These are phyloP conservation scores for Sinonovacula constricta DNA, from an alignment of 1,140 invertebrate species.

Conservation along the genomic window DNA sequence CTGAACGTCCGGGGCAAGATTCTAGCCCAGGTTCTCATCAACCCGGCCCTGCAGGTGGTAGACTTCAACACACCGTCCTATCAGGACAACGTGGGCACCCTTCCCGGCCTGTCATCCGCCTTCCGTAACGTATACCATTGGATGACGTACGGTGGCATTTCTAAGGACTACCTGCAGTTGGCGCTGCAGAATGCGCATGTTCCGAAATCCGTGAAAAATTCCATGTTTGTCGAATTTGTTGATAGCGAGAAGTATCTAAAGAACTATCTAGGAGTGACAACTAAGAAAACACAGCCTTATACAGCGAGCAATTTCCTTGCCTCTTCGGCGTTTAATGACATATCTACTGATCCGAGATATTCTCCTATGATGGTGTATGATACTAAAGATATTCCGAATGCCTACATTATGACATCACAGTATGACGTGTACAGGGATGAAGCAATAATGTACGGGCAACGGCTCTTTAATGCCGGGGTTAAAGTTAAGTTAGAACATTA, in stretches of 20 bases:
- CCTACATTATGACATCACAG: conserved; percentile 72
- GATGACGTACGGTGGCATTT: conserved; percentile 62
- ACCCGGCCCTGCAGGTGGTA: conserved; percentile 71
- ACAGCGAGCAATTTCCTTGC: conserved; percentile 25
- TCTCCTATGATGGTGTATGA: conserved; percentile 61
- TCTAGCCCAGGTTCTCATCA: conserved; percentile 72
- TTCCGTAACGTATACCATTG: conserved; percentile 63
- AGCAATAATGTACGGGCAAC: conserved; percentile 69
- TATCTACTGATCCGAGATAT: conserved; percentile 58
- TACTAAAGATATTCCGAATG: conserved; percentile 56
- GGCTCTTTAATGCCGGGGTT: conserved; percentile 59
- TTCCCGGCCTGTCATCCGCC: conserved; percentile 66
- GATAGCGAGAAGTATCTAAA: conserved; percentile 62
- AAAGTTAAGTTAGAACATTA: conserved; percentile 70
- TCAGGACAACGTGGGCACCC: conserved; percentile 56
- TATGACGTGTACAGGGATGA: conserved; percentile 73
- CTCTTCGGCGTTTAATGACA: conserved; percentile 43
- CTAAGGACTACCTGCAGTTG: conserved; percentile 29
- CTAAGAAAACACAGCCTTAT: conserved; percentile 42
- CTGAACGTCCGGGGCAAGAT: conserved; percentile 58
- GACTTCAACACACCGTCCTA: conserved; percentile 75
- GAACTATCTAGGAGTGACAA: conserved; percentile 53
- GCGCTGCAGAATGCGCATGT: conserved; percentile 66
- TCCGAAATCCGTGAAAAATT: conserved; percentile 47
- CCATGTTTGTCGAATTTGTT: conserved; percentile 44